phyloP scores from a whole-genome alignment of 1,140 invertebrate genomes.

The Zaprionus davidi region DNA sequence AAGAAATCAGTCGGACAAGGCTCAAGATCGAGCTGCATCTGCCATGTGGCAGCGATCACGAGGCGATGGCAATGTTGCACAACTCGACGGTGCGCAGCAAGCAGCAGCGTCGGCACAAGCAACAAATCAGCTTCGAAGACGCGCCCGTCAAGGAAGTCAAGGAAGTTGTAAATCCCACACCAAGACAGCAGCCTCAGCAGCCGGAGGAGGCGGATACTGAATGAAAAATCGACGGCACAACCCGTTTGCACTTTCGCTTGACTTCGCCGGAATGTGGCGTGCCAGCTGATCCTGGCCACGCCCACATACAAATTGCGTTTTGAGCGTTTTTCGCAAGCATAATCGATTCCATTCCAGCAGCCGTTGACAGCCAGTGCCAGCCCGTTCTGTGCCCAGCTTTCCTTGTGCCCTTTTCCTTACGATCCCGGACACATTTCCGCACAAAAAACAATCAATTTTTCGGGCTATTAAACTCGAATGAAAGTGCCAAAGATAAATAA shows the following conservation, averaged over 20 bases:
- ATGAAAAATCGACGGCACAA: slow-evolving; percentile 41
- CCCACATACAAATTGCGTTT: slow-evolving; percentile 61
- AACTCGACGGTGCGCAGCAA: slow-evolving; percentile 47
- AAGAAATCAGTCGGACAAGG: slow-evolving; percentile 69
- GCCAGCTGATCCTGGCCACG: slow-evolving; percentile 44
- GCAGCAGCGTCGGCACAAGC: slow-evolving; percentile 47
- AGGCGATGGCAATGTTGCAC: slow-evolving; percentile 78
- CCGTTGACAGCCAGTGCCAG: slow-evolving; percentile 58
- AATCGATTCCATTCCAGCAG: slow-evolving; percentile 69
- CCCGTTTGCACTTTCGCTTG: slow-evolving; percentile 79
- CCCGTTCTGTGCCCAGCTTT: neutral
- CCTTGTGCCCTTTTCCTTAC: slow-evolving; percentile 14
- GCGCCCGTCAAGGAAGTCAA: slow-evolving; percentile 26
- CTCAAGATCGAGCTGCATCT: slow-evolving; percentile 77
- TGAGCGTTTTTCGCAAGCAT: slow-evolving; percentile 64
- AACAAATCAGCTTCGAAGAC: slow-evolving; percentile 79
- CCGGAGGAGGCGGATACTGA: neutral
- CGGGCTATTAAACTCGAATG: slow-evolving; percentile 84
- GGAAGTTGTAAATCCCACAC: slow-evolving; percentile 36
- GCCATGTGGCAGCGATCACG: slow-evolving; percentile 68
- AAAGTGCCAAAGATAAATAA: slow-evolving; percentile 84
- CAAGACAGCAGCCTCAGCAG: neutral
- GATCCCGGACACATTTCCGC: slow-evolving; percentile 65
- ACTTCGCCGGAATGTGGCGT: slow-evolving; percentile 59
- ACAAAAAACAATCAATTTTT: slow-evolving; percentile 84